These are phyloP conservation scores for Theocolax elegans DNA, from an alignment of 1,140 invertebrate species.

Conservation along the genomic window DNA sequence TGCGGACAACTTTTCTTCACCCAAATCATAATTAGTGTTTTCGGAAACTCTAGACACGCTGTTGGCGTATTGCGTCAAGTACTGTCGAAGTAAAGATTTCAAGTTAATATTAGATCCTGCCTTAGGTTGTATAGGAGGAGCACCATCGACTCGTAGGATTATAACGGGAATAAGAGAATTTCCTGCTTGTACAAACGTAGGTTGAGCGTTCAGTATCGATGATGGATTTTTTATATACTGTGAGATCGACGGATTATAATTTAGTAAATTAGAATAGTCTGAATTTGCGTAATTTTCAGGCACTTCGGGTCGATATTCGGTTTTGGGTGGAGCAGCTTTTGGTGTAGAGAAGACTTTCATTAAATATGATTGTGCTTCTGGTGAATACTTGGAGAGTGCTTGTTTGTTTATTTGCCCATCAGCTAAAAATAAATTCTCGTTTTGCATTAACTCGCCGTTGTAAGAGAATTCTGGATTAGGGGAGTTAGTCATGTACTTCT, in stretches of 20 bases:
- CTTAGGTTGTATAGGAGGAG: slow-evolving; percentile 51
- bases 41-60: slow-evolving; percentile 51
- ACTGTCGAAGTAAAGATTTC: slow-evolving; percentile 62
- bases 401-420: slow-evolving; percentile 41
- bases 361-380: slow-evolving; percentile 49
- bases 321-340: background rate
- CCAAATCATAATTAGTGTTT: slow-evolving; percentile 52
- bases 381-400: slow-evolving; percentile 45
- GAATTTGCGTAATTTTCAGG: slow-evolving; percentile 36
- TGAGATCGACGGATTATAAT: slow-evolving; percentile 65
- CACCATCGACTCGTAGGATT: slow-evolving; percentile 62
- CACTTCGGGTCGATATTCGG: slow-evolving; percentile 1
- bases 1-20: background rate
- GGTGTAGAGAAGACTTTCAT: slow-evolving; percentile 46
- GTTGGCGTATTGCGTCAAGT: slow-evolving; percentile 59
- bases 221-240: slow-evolving; percentile 64
- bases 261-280: slow-evolving; percentile 57
- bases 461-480: slow-evolving; percentile 58
- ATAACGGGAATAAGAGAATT: slow-evolving; percentile 64
- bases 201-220: slow-evolving; percentile 63
- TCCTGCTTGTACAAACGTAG: slow-evolving; percentile 64
- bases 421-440: slow-evolving; percentile 39
- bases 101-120: slow-evolving; percentile 57
- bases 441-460: slow-evolving; percentile 29
- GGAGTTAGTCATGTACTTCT: slow-evolving; percentile 56